phyloP scores from a whole-genome alignment of 2,797 vertebrate genomes.

The Vespertilio murinus region DNA sequence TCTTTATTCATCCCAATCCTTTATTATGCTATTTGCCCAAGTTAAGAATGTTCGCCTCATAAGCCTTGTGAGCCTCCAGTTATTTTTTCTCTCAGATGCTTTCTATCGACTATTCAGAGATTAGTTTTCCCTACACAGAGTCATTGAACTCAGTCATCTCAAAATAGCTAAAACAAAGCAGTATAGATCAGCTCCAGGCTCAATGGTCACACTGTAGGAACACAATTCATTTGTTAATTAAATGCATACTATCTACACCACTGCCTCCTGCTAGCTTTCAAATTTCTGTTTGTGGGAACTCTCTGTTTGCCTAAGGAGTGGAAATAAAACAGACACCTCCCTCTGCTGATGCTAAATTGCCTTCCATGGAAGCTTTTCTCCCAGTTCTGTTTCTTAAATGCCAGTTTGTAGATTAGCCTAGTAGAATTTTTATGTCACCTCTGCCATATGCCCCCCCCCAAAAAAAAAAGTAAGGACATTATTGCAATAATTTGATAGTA shows the following conservation, averaged over 20 bases:
- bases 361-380: neutral
- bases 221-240: slow-evolving; percentile 83
- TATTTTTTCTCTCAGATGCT: slow-evolving; percentile 58
- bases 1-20: slow-evolving; percentile 30
- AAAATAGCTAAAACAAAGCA: slow-evolving; percentile 80
- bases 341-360: neutral
- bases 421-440: slow-evolving; percentile 46
- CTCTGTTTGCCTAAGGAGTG: slow-evolving; percentile 75
- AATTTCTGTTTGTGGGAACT: slow-evolving; percentile 77
- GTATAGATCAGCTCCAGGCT: slow-evolving; percentile 76
- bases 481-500: neutral
- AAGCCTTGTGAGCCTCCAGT: neutral
- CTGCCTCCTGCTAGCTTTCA: slow-evolving; percentile 71
- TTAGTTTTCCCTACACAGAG: slow-evolving; percentile 75
- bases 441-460: neutral
- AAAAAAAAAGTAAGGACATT: neutral
- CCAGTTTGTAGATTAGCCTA: neutral
- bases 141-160: slow-evolving; percentile 72
- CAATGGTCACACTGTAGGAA: slow-evolving; percentile 76
- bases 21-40: slow-evolving; percentile 21
- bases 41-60: slow-evolving; percentile 35
- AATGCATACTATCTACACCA: slow-evolving; percentile 71
- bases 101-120: slow-evolving; percentile 67
- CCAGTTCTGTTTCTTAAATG: neutral
- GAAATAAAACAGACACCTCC: slow-evolving; percentile 64